These are phyloP conservation scores for Formica aserva DNA, from an alignment of 2,888 invertebrate genomes.

Conservation along the genomic window DNA sequence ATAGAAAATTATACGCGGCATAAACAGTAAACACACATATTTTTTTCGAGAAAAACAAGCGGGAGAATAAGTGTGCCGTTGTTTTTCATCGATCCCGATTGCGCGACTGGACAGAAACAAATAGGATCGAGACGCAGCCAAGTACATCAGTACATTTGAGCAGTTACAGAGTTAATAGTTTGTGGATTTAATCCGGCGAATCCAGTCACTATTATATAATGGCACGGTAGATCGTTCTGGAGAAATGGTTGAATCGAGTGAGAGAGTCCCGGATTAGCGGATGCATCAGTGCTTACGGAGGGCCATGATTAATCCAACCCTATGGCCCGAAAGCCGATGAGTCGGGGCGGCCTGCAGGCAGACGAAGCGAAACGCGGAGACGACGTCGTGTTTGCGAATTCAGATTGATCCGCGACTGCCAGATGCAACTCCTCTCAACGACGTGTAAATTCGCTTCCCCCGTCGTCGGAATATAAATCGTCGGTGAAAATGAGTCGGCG, in stretches of 20 bases:
- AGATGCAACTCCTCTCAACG: conserved; percentile 51
- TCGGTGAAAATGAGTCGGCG: conserved; percentile 41
- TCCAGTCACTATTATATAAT: conserved; percentile 63
- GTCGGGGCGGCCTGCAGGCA: conserved; percentile 60
- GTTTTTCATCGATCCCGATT: conserved; percentile 37
- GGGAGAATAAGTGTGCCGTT: not conserved
- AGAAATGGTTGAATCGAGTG: conserved; percentile 66
- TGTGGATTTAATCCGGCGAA: conserved; percentile 58
- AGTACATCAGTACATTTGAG: conserved; percentile 42
- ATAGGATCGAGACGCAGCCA: conserved; percentile 38
- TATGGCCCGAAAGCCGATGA: conserved; percentile 70
- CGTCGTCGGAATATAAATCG: conserved; percentile 48
- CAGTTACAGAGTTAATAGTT: conserved; percentile 60
- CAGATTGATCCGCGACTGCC: conserved; percentile 63
- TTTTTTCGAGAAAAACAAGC: conserved; percentile 19
- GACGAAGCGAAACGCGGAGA: conserved; percentile 59
- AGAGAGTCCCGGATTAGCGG: conserved; percentile 67
- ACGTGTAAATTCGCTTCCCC: conserved; percentile 43
- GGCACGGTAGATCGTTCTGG: conserved; percentile 58
- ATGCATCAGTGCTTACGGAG: conserved; percentile 67
- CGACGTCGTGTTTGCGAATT: conserved; percentile 69
- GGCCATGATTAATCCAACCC: conserved; percentile 67
- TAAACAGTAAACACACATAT: not conserved
- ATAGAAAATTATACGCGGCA: not conserved
- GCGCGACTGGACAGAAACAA: conserved; percentile 41